A percentile compares a stretch with the other conserved stretches of the same genome.
Conservation (phyloP, 1,140 invertebrate genomes). For the Euura lappo region DNA sequence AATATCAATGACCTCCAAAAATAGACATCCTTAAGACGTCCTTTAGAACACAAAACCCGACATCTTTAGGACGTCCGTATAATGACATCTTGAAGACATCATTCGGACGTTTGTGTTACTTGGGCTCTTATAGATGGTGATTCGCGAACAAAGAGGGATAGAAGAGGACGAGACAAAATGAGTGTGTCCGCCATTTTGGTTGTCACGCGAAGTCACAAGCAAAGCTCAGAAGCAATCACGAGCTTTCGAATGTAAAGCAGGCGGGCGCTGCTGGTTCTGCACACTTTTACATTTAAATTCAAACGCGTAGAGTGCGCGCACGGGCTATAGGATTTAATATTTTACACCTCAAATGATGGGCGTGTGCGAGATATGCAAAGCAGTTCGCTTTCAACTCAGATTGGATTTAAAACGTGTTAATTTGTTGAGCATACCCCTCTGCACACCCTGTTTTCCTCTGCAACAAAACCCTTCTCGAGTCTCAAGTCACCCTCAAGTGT, state of each 20-base stretch:
- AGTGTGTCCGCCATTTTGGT: background rate
- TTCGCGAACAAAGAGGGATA: background rate
- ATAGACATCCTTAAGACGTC: no score
- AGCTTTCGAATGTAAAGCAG: constrained; percentile 64
- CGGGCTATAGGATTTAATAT: constrained; percentile 56
- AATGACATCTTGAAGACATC: no score
- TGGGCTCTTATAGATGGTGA: background rate
- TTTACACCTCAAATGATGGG: constrained; percentile 60
- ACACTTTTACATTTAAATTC: constrained; percentile 64
- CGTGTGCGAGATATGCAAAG: constrained; percentile 54
- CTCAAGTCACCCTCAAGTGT: constrained; percentile 5
- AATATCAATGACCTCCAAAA: no score
- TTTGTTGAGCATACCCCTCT: constrained; percentile 45
- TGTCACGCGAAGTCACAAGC: constrained; percentile 53
- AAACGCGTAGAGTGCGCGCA: constrained; percentile 57
- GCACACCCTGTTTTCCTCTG: background rate
- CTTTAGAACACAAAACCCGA: no score
- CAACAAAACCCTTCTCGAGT: constrained; percentile 18
- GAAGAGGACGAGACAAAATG: background rate
- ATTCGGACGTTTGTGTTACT: no score
- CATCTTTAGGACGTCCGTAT: no score
- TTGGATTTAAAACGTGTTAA: constrained; percentile 60
- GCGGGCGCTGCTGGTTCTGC: constrained; percentile 43
- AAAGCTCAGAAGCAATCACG: constrained; percentile 63
- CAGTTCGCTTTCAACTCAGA: constrained; percentile 47